phyloP scores from a whole-genome alignment of 2,113 vertebrate species.

The Entosphenus tridentatus region DNA sequence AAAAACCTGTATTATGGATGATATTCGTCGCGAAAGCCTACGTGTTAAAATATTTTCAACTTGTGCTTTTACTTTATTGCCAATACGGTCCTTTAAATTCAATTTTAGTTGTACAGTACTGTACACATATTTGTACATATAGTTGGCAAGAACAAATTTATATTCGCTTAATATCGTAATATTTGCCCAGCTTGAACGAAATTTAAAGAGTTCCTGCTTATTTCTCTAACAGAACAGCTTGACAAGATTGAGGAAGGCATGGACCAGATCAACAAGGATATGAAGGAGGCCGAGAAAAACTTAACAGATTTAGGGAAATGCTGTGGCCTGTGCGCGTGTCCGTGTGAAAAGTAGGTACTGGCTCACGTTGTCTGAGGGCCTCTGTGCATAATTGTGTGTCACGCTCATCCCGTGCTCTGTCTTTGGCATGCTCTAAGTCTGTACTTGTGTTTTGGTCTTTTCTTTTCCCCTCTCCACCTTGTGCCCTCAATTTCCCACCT shows the following conservation, averaged over 20 bases:
- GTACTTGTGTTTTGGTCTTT: too few relatives aligned
- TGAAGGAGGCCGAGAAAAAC: constrained; percentile 74
- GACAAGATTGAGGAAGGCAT: constrained; percentile 64
- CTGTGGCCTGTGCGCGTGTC: constrained; percentile 64
- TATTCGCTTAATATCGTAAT: constrained; percentile 44
- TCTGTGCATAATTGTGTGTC: too few relatives aligned
- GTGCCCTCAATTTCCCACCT: too few relatives aligned
- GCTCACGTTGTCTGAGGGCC: constrained; percentile 12
- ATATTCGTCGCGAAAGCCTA: background rate
- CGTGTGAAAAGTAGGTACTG: constrained; percentile 70
- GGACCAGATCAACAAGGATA: constrained; percentile 71
- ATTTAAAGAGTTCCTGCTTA: constrained; percentile 41
- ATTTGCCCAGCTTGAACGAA: constrained; percentile 43
- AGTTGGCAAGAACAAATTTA: too few relatives aligned
- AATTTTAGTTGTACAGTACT: constrained; percentile 57
- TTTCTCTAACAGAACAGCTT: constrained; percentile 59
- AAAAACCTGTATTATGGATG: too few relatives aligned
- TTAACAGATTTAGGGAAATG: constrained; percentile 69
- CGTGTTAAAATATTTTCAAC: background rate
- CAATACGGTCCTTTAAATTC: background rate
- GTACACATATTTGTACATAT: too few relatives aligned
- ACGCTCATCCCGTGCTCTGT: too few relatives aligned
- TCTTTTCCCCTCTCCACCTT: too few relatives aligned
- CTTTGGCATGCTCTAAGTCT: too few relatives aligned
- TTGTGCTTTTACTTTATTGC: constrained; percentile 12